Base-by-base conservation (phyloP, 1,140 invertebrate species). In the Oedothorax gibbosus region DNA sequence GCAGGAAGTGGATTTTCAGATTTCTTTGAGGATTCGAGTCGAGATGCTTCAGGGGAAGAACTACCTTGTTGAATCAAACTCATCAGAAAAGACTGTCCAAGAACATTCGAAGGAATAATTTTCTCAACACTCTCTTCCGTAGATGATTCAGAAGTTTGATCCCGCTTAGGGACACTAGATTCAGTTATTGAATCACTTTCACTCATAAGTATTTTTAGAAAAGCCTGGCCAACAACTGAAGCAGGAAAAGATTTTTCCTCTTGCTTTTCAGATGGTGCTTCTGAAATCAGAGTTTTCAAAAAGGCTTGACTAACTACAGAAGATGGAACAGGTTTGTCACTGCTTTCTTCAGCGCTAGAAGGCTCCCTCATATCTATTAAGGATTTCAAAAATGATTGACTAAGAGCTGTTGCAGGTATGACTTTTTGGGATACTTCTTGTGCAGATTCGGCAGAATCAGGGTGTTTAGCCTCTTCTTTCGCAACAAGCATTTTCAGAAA, bases 251-350 rank as follows among this genome's bases (percentile, higher is more conserved):
- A 21, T 20, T 81, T 69, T 53, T 82, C 64, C 18, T 6, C 20
- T 53, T 7, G 18, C 18, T 10, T 15, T 65, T 53, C 5, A 62
- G 57, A 53, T 76, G 14, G 14, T 78, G 56, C 53, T 10, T 65
- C 9, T 9, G 15, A 12, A 65, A 51, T 53, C 18, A 85, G 15
- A 6, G 66, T 78, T 62, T 85, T 85, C 20, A 85, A 54, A 85
- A 85, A 85, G 51, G 75, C 75, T 71, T 85, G 83, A n/a, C 75
- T 50, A 69, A 85, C 49, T 50, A 85, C 83, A 51, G 73, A 53
- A 14, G 82, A 64, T 49, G 82, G 82, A 56, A 84, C 57, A 15
- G 64, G 15, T 75, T 51, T 56, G 60, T 81, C 79, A 18, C 3
- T 21, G 21, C 9, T 51, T n/a, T 7, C 15, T 65, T 53, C 14